Base-by-base conservation (phyloP, 1,140 invertebrate genomes). In the Wiebesia pumilae region DNA sequence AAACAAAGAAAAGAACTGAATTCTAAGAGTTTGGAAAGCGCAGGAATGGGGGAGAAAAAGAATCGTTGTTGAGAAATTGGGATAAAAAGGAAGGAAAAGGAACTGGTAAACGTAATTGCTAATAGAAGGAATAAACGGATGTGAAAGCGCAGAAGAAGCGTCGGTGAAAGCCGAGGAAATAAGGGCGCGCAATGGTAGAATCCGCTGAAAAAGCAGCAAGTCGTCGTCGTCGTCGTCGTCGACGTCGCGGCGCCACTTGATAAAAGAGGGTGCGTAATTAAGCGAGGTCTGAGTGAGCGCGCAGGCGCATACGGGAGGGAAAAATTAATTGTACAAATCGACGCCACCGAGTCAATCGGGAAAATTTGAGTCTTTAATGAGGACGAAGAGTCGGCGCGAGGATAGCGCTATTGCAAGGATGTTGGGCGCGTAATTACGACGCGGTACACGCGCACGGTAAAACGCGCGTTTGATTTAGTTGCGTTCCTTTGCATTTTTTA, bases 101-200 rank as follows among this genome's bases (percentile, higher is more conserved):
- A 79, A 79, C 73, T 79, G 47, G 47, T 69, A 47, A 85, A 75
- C 38, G 67, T 73, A 62, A 88, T 87, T 78, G 81, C 47, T 43
- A 71, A 58, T 67, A 40, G 54, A 67, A 81, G 62, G 47, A 87
- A 86, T 87, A 81, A 89, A 73, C 85, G 58, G 30, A 58, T 65
- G 65, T 67, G 82, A 86, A 62, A 82, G 47, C 16, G 62, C 38
- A 38, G 43, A 82, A 35, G 14, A 73, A 82, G 35, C 24, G 67
- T 10, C n/a, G 62, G 14, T 69, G 10, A 9, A 83, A 33, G 65
- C 9, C 30, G 40, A 9, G 47, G 27, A 35, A 30, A 33, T 9
- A 35, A 30, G 73, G 30, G n/a, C n/a, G 30, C 47, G 27, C 67
- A 24, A 27, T 79, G 33, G 19, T 14, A 35, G 43, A 58, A 71